Evolutionary conservation across 2,888 invertebrate genomes (phyloP), one percentile per base, ranked within the genome.

Genomic region (Mantis religiosa): DNA sequence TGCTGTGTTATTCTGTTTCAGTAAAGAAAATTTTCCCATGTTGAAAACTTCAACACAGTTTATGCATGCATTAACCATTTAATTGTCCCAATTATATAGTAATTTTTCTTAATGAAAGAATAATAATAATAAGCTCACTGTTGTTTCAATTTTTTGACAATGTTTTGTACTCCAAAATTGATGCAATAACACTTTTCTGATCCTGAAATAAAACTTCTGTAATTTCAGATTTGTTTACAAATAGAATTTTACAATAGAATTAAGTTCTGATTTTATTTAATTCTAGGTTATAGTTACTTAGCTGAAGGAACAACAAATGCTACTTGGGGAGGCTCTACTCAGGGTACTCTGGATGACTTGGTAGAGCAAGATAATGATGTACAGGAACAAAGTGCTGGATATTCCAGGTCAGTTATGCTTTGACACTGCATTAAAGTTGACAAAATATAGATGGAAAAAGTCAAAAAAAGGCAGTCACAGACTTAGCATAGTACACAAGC

Each of bases 311-410:
- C 89, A 28, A 89, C 89, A 85, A 87, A 83, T 82, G 89, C 89
- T 20, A 90, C 90, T 15, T 91, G 91, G 91, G 91, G 90, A 30
- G 89, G 89, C 34, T 90, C 90, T 28, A 89, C 89, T 27, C 88
- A 88, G 20, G 87, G 84, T 9, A 87, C 88, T 25, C 30, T 90
- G 27, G 89, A 90, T 89, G 90, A 90, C 71, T 83, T 89, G 81
- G 90, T 47, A 30, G 90, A 90, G 28, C 88, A 88, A 34, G 90
- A 90, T n/a, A 88, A 88, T 47, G 90, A 90, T 30, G 82, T 84
- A 20, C 89, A 88, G 20, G 90, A 90, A 85, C 90, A 87, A 30
- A 90, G 89, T 88, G 88, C 84, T 54, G 88, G 89, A n/a, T 89
- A 88, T 34, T 89, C 89, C 12, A 89, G 89, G 89, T 89, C 28